Conservation (phyloP, 1,140 invertebrate genomes). For the Halesus radiatus region DNA sequence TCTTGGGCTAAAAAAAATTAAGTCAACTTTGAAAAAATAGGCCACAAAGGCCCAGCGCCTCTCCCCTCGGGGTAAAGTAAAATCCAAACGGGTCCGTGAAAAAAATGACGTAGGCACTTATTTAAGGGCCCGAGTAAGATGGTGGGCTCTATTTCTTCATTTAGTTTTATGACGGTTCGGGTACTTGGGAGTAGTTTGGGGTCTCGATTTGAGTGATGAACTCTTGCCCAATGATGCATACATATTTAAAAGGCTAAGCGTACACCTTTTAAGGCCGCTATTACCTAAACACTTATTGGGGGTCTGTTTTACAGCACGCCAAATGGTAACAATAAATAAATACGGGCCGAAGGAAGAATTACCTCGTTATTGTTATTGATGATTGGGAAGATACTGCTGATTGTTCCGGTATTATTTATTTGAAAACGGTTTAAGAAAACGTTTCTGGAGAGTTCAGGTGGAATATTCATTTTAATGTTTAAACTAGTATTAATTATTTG, state of each 20-base stretch:
- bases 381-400: slow-evolving; percentile 1
- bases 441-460: too few relatives aligned
- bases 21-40: not conserved
- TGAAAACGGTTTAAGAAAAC: too few relatives aligned
- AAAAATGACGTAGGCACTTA: slow-evolving; percentile 58
- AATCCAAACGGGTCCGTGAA: slow-evolving; percentile 26
- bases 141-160: slow-evolving; percentile 56
- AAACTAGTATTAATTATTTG: too few relatives aligned
- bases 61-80: slow-evolving; percentile 25
- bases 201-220: slow-evolving; percentile 47
- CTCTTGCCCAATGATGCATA: slow-evolving; percentile 31
- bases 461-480: too few relatives aligned
- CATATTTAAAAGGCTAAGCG: slow-evolving; percentile 42
- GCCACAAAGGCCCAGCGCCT: not conserved
- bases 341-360: not conserved
- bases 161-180: slow-evolving; percentile 57
- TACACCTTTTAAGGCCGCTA: slow-evolving; percentile 12
- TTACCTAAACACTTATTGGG: slow-evolving; percentile 29
- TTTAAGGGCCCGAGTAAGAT: slow-evolving; percentile 44
- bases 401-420: too few relatives aligned
- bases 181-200: slow-evolving; percentile 13
- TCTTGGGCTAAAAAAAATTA: too few relatives aligned
- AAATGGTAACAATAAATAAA: not conserved
- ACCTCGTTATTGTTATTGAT: slow-evolving; percentile 22
- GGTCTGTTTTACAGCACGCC: not conserved